These are phyloP conservation scores for Vanessa atalanta DNA, from an alignment of 1,140 invertebrate species.

Conservation along the genomic window DNA sequence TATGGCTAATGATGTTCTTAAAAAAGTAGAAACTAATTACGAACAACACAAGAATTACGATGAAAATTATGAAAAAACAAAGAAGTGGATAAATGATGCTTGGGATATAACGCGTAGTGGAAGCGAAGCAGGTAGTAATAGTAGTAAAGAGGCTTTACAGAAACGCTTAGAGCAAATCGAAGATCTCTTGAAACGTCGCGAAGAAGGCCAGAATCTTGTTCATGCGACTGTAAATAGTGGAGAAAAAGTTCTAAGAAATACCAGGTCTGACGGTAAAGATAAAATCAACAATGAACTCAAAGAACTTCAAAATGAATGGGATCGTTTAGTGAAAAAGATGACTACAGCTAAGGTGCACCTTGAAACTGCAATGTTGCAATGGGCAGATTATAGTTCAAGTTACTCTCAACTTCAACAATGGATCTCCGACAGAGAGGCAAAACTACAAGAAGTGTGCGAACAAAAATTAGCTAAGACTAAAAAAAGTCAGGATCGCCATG, in stretches of 20 bases:
- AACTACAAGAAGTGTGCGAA: conserved; percentile 95
- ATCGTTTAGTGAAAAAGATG: conserved; percentile 94
- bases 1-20: conserved; percentile 94
- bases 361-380: conserved; percentile 95
- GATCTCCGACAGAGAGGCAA: conserved; percentile 96
- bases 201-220: conserved; percentile 94
- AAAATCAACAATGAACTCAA: conserved; percentile 93
- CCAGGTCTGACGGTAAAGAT: conserved; percentile 93
- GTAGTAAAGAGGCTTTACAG: conserved; percentile 92
- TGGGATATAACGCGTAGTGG: conserved; percentile 91
- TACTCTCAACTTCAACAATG: conserved; percentile 95
- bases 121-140: conserved; percentile 88
- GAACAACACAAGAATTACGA: conserved; percentile 94
- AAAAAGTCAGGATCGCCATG: conserved; percentile 83
- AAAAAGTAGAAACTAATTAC: conserved; percentile 94
- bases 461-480: conserved; percentile 90
- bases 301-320: conserved; percentile 96
- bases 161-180: conserved; percentile 90
- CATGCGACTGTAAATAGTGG: conserved; percentile 95
- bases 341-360: conserved; percentile 95
- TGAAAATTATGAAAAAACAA: conserved; percentile 88
- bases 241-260: conserved; percentile 94
- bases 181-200: conserved; percentile 90
- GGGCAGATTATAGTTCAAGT: conserved; percentile 97
- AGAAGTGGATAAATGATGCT: conserved; percentile 93